These are phyloP conservation scores for Tolypeutes matacus DNA, from an alignment of 2,797 vertebrate genomes.

Conservation along the genomic window DNA sequence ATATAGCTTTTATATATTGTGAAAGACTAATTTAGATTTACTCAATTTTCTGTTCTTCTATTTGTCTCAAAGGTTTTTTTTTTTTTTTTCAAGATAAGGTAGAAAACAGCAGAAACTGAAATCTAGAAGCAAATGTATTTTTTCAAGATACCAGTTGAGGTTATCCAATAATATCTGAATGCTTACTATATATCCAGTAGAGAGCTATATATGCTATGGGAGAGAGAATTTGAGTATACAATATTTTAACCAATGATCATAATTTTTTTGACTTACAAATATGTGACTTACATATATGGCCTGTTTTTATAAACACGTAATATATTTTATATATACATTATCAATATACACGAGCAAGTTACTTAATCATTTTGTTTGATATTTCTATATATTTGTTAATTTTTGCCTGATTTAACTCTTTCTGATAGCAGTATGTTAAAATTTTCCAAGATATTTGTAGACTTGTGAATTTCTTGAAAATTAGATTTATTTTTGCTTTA, in stretches of 20 bases:
- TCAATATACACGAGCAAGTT: neutral
- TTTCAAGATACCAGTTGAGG: neutral
- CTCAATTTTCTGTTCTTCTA: neutral
- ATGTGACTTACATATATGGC: neutral
- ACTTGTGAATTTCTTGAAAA: constrained; percentile 1
- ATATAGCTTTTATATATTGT: neutral
- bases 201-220: neutral
- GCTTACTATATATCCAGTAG: neutral
- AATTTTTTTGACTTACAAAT: neutral
- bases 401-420: neutral
- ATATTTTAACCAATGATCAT: neutral
- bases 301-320: neutral
- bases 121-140: neutral
- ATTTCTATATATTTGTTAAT: neutral
- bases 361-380: neutral
- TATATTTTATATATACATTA: neutral
- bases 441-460: neutral
- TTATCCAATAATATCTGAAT: neutral
- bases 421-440: neutral
- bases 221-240: neutral
- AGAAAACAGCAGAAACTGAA: constrained; percentile 2
- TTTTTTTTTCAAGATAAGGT: neutral
- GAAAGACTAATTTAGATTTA: neutral
- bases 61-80: neutral
- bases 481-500: constrained; percentile 21